A percentile compares a stretch with the other conserved stretches of the same genome.
Conservation (phyloP, 1,140 invertebrate genomes). For the Bombus affinis region DNA sequence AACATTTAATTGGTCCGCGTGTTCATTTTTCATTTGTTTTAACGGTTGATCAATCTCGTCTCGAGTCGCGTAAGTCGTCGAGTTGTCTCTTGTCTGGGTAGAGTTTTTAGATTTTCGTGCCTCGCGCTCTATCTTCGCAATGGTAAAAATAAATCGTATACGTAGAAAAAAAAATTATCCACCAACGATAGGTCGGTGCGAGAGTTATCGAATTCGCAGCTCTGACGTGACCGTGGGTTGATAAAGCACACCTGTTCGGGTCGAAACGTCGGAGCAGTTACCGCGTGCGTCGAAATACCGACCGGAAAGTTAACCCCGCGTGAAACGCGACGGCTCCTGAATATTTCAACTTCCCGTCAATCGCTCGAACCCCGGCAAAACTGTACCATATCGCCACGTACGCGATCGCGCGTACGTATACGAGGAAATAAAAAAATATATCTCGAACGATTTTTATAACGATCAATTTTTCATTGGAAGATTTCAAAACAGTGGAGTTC, state of each 20-base stretch:
- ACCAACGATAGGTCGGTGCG: not conserved
- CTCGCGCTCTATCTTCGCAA: too few species aligned
- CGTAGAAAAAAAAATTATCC: not conserved
- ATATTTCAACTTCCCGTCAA: slow-evolving; percentile 20
- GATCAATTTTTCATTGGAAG: not conserved
- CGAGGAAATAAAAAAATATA: not conserved
- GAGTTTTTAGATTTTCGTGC: too few species aligned
- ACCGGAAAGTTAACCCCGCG: slow-evolving; percentile 52
- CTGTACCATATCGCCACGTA: not conserved
- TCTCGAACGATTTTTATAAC: not conserved
- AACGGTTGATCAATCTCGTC: too few species aligned
- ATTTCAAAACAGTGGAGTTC: too few species aligned
- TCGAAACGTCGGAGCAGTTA: slow-evolving; percentile 48
- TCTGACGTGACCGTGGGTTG: slow-evolving; percentile 61
- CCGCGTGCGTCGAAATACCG: slow-evolving; percentile 61
- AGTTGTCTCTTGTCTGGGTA: too few species aligned
- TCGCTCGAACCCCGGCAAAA: not conserved
- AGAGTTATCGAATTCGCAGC: slow-evolving; percentile 24
- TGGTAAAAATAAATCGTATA: not conserved
- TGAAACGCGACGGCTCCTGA: slow-evolving; percentile 4
- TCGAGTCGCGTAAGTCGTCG: too few species aligned
- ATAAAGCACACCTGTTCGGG: slow-evolving; percentile 58
- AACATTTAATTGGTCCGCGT: too few species aligned
- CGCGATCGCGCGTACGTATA: not conserved
- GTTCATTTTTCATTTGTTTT: too few species aligned